Evolutionary conservation across 1,140 invertebrate genomes (phyloP), one percentile per base, ranked within the genome.

Genomic region (Philopotamus ludificatus): DNA sequence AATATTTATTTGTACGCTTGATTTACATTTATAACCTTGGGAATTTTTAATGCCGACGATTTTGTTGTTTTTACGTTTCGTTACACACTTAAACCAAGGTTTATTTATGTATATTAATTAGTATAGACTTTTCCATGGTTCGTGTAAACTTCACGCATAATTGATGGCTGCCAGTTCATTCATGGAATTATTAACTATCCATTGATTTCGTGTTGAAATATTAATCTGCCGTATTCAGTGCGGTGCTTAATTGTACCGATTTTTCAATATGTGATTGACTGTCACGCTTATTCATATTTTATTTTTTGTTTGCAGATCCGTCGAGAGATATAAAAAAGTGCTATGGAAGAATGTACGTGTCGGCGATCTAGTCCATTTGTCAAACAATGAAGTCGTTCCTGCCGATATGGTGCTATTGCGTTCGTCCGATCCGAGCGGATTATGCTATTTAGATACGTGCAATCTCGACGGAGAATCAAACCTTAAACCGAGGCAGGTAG

Each of bases 391-490:
- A 82, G 85, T 93, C 20, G 94, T 98, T 66, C 97, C 97, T 4
- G 96, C 97, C 2, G 97, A 99, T 77, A 90, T 98, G 72, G 81
- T 99, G 22, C 77, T 99, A 20, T 79, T 99, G 28, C 84, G 89
- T 66, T 92, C 91, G 44, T 95, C 94, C 75, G 95, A 98, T 81
- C 88, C 92, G 2, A 86, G 94, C 73, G 95, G 95, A 23, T 86
- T 97, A 71, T 98, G 96, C 76, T 99, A 98, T 79, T 90, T 99
- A 74, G 87, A 99, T 80, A 99, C 97, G 1, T 94, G 95, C 67
- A 98, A 99, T 81, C 82, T 99, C 70, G 98, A 99, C 75, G 98
- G 98, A 9, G 98, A 99, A 81, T 98, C 95, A n/a, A 99, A 99
- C 83, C 81, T 99, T 45, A 99, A 99, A 79, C 93, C 97, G 72